Conservation (phyloP, 1,140 invertebrate genomes). For the Linepithema humile region DNA sequence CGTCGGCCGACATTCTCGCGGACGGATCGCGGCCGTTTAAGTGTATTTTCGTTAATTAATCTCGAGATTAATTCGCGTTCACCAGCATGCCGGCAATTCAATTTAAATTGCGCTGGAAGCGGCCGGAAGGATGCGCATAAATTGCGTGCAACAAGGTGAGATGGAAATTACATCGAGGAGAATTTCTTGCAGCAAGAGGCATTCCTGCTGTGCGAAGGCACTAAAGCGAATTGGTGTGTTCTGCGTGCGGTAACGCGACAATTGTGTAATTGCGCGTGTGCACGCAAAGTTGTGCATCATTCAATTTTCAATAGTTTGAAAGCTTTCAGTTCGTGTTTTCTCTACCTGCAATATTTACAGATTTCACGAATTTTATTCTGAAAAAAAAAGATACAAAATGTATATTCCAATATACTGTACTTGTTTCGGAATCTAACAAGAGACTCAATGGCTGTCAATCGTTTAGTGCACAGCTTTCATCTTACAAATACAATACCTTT, state of each 20-base stretch:
- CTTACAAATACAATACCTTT: no score
- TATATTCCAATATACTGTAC: no score
- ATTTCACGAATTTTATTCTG: neutral
- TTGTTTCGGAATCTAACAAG: no score
- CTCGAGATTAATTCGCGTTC: constrained; percentile 63
- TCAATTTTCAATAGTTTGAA: neutral
- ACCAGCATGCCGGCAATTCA: constrained; percentile 57
- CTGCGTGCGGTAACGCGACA: neutral
- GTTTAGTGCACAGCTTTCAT: no score
- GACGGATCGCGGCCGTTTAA: constrained; percentile 59
- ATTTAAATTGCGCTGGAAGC: constrained; percentile 60
- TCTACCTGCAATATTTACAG: neutral
- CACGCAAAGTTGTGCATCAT: neutral
- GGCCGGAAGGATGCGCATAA: constrained; percentile 45
- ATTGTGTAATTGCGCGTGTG: neutral
- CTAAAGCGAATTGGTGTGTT: constrained; percentile 20
- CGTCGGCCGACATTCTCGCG: constrained; percentile 20
- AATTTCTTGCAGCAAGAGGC: constrained; percentile 51
- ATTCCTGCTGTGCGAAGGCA: neutral
- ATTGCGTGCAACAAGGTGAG: constrained; percentile 61
- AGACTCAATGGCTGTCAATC: no score
- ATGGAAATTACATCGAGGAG: constrained; percentile 65
- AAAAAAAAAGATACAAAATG: neutral
- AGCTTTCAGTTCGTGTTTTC: neutral
- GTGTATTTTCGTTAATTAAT: constrained; percentile 67